phyloP scores from a whole-genome alignment of 2,797 vertebrate species.

The Arremon brunneinucha region DNA sequence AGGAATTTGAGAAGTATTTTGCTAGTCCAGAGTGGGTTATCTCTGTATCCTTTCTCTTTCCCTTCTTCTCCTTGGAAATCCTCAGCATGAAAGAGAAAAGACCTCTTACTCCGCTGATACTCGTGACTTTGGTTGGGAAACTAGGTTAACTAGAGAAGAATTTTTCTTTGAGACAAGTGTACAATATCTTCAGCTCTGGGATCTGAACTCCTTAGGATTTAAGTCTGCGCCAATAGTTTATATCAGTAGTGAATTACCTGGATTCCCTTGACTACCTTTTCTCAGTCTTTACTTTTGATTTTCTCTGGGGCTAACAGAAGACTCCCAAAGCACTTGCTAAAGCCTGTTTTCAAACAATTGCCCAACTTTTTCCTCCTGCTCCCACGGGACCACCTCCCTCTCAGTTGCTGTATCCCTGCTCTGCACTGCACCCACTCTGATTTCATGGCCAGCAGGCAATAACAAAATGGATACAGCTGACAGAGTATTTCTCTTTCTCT shows the following conservation, averaged over 20 bases:
- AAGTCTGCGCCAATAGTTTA: rapidly evolving
- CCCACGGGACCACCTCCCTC: background rate
- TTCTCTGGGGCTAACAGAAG: background rate
- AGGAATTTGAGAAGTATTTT: background rate
- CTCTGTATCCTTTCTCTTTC: background rate
- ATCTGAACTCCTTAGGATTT: background rate
- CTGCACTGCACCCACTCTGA: background rate
- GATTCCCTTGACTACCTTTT: background rate
- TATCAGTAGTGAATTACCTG: background rate
- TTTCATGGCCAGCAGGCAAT: background rate
- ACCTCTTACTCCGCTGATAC: rapidly evolving
- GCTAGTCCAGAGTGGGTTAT: background rate
- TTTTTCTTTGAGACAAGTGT: background rate
- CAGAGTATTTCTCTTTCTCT: background rate
- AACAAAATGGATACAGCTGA: background rate
- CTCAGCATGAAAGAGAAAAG: background rate
- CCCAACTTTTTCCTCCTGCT: background rate
- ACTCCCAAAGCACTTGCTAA: background rate
- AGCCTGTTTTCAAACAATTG: background rate
- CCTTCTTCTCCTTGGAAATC: background rate
- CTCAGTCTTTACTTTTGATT: background rate
- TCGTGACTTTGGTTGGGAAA: background rate
- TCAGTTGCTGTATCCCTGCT: background rate
- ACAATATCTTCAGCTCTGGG: background rate
- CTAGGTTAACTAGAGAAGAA: background rate